Evolutionary conservation across 2,888 invertebrate species (phyloP).

Genomic region (Scotopteryx bipunctaria): DNA sequence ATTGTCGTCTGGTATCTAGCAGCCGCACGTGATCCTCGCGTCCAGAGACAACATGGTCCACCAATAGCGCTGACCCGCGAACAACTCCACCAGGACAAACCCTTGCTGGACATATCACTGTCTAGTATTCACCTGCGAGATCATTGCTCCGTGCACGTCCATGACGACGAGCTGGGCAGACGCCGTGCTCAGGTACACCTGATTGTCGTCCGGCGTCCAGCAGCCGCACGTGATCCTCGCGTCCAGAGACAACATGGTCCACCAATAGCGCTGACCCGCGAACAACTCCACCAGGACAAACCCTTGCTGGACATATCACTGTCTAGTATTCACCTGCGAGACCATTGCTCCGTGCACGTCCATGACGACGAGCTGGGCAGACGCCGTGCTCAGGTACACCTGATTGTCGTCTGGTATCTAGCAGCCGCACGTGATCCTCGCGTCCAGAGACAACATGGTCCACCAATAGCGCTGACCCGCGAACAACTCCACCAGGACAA

Average conservation of each 20-base stretch:
- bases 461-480: no score
- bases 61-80: conserved; percentile 99
- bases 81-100: conserved; percentile 98
- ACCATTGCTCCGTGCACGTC: no score
- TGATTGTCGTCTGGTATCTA: no score
- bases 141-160: conserved; percentile 98
- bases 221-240: conserved; percentile 97
- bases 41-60: conserved; percentile 98
- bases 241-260: conserved; percentile 97
- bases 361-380: no score
- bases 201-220: conserved; percentile 99
- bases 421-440: no score
- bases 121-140: conserved; percentile 87
- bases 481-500: no score
- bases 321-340: no score
- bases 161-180: conserved; percentile 97
- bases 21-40: conserved; percentile 96
- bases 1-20: conserved; percentile 99
- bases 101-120: conserved; percentile 88
- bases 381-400: no score
- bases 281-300: conserved; percentile 99
- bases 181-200: conserved; percentile 98
- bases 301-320: conserved; percentile 87
- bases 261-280: conserved; percentile 99
- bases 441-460: no score